Conservation (phyloP, 2,113 vertebrate species). For the Mobula birostris region DNA sequence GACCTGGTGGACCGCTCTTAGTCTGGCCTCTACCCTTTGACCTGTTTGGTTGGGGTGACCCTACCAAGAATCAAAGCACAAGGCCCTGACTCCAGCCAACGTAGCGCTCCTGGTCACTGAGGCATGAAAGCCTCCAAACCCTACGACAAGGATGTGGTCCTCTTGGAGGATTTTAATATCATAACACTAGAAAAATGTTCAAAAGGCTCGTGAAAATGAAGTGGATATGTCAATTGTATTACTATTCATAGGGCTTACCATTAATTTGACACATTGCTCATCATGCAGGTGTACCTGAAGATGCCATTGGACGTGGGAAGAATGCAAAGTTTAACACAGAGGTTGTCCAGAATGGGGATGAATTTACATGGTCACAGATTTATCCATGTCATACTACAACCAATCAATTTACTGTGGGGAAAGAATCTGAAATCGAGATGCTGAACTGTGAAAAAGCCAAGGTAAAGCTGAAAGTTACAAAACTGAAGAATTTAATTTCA, state of each 20-base stretch:
- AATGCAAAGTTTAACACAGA: slow-evolving; percentile 77
- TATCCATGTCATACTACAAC: slow-evolving; percentile 66
- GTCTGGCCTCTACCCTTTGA: too few relatives aligned
- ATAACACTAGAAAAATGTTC: background rate
- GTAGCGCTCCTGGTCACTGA: too few relatives aligned
- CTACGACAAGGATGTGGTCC: too few relatives aligned
- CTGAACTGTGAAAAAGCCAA: slow-evolving; percentile 84
- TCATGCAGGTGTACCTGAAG: slow-evolving; percentile 54
- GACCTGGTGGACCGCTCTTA: too few relatives aligned
- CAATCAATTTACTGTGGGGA: slow-evolving; percentile 74
- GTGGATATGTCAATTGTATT: background rate
- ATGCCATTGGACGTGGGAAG: slow-evolving; percentile 60
- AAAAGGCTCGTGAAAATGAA: background rate
- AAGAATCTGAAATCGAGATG: slow-evolving; percentile 79
- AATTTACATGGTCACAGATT: slow-evolving; percentile 73
- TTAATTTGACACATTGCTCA: background rate
- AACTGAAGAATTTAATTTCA: background rate
- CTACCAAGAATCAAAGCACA: too few relatives aligned
- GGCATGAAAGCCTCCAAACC: too few relatives aligned
- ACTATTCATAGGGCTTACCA: background rate
- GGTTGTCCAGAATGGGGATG: slow-evolving; percentile 70
- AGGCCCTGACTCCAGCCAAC: too few relatives aligned
- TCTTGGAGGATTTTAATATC: background rate
- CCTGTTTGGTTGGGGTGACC: too few relatives aligned
- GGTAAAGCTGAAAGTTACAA: slow-evolving; percentile 53